A percentile compares a stretch with the other conserved stretches of the same genome.
Evolutionary conservation across 2,113 vertebrate species (phyloP).

Genomic region (Ursus arctos): DNA sequence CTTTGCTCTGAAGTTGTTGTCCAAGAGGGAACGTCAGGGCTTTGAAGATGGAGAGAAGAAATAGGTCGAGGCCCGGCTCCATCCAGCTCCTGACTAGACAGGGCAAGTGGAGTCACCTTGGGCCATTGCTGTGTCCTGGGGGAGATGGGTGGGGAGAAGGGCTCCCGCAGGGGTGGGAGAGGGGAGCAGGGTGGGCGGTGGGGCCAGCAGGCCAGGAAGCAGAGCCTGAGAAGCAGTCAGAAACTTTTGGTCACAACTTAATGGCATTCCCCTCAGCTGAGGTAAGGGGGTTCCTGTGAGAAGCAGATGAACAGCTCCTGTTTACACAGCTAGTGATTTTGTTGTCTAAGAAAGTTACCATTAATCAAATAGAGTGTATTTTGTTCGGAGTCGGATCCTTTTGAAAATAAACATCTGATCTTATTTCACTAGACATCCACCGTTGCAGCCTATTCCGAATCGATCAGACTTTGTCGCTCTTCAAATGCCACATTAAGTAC

Average conservation of each 20-base stretch:
- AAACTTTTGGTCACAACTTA: slow-evolving; percentile 51
- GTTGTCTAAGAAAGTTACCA: slow-evolving; percentile 72
- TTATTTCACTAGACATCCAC: slow-evolving; percentile 64
- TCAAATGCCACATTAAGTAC: background rate
- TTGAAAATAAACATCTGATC: slow-evolving; percentile 83
- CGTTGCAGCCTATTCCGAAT: slow-evolving; percentile 1
- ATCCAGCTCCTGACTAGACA: background rate
- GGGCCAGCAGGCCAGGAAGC: background rate
- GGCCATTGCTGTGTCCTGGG: background rate
- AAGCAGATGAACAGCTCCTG: slow-evolving; percentile 70
- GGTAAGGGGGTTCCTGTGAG: slow-evolving; percentile 69
- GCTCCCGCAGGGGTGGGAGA: background rate
- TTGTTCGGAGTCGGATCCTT: slow-evolving; percentile 72
- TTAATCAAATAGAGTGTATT: slow-evolving; percentile 81
- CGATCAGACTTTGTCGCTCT: slow-evolving; percentile 9
- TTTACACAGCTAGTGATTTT: slow-evolving; percentile 81
- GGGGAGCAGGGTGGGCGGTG: background rate
- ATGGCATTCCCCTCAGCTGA: slow-evolving; percentile 76
- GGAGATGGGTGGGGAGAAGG: background rate
- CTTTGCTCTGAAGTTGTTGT: background rate
- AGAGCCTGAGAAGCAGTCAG: background rate
- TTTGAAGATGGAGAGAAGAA: slow-evolving; percentile 19
- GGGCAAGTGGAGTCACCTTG: background rate
- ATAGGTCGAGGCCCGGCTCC: background rate
- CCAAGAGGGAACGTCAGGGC: background rate